Evolutionary conservation across 2,797 vertebrate species (phyloP).

Genomic region (Lates japonicus): DNA sequence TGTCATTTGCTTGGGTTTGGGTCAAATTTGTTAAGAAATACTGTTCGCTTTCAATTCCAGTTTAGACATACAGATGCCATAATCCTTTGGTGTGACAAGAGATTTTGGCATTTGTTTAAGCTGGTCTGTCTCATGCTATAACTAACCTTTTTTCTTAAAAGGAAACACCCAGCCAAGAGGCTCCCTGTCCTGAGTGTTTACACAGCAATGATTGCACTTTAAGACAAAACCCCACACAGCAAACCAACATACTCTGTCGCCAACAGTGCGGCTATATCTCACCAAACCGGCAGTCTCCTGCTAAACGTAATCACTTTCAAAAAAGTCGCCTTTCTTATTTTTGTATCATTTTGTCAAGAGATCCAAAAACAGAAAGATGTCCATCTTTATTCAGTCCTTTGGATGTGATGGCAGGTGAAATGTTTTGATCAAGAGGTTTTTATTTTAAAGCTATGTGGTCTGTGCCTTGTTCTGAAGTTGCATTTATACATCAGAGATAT

Average conservation of each 20-base stretch:
- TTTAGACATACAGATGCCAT: constrained; percentile 2
- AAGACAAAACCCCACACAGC: constrained; percentile 69
- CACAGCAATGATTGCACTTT: constrained; percentile 84
- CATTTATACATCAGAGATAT: constrained; percentile 82
- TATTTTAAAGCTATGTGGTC: constrained; percentile 82
- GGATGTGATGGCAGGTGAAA: constrained; percentile 59
- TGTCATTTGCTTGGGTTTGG: constrained; percentile 26
- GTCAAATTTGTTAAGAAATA: neutral
- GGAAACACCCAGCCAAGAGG: constrained; percentile 39
- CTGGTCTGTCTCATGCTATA: constrained; percentile 16
- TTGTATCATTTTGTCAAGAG: constrained; percentile 64
- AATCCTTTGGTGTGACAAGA: neutral
- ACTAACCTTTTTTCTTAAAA: constrained; percentile 9
- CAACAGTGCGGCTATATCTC: constrained; percentile 67
- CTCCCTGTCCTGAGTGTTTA: constrained; percentile 67
- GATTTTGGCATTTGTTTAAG: neutral
- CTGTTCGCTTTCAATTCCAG: neutral
- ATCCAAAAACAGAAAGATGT: constrained; percentile 34
- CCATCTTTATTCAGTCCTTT: constrained; percentile 54
- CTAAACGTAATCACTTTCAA: constrained; percentile 66
- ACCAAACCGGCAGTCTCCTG: constrained; percentile 72
- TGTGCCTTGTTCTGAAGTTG: constrained; percentile 89
- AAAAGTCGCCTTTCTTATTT: constrained; percentile 77
- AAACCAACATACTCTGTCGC: constrained; percentile 58
- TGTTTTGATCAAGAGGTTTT: constrained; percentile 63